phyloP scores from a whole-genome alignment of 92 coral and sea anemone species.

The Zoanthus sociatus region DNA sequence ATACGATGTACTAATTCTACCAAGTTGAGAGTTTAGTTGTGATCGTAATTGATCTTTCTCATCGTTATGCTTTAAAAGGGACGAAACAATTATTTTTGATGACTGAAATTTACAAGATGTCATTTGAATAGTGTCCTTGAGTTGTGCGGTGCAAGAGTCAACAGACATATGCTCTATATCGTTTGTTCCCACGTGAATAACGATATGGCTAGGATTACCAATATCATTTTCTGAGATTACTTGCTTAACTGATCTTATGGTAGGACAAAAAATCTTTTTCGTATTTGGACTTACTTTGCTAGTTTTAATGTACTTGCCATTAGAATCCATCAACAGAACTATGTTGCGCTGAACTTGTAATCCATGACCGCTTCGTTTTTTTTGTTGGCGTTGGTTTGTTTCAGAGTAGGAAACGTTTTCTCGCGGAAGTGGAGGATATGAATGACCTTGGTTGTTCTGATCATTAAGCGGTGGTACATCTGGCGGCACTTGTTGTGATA shows the following conservation, averaged over 20 bases:
- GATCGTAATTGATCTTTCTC: too few relatives aligned
- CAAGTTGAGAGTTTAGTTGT: not conserved
- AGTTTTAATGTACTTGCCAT: slow-evolving; percentile 52
- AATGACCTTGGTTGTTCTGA: not conserved
- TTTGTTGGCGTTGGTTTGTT: not conserved
- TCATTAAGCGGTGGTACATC: not conserved
- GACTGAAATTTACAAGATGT: too few relatives aligned
- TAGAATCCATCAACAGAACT: slow-evolving; percentile 45
- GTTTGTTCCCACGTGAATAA: slow-evolving; percentile 51
- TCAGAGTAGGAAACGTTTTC: not conserved
- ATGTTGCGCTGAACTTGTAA: not conserved
- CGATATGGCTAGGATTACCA: not conserved
- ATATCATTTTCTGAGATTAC: not conserved
- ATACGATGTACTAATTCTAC: slow-evolving; percentile 1
- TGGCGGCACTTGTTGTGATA: not conserved
- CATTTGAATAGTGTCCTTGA: slow-evolving; percentile 4
- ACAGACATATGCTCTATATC: slow-evolving; percentile 30
- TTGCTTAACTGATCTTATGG: slow-evolving; percentile 22
- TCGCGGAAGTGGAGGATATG: not conserved
- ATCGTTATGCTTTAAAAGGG: too few relatives aligned
- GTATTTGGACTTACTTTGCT: not conserved
- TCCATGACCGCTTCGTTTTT: not conserved
- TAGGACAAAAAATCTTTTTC: slow-evolving; percentile 2
- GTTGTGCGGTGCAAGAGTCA: slow-evolving; percentile 27
- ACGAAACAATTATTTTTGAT: too few relatives aligned